Evolutionary conservation across 2,888 invertebrate species (phyloP).

Genomic region (Augochlorella aurata): DNA sequence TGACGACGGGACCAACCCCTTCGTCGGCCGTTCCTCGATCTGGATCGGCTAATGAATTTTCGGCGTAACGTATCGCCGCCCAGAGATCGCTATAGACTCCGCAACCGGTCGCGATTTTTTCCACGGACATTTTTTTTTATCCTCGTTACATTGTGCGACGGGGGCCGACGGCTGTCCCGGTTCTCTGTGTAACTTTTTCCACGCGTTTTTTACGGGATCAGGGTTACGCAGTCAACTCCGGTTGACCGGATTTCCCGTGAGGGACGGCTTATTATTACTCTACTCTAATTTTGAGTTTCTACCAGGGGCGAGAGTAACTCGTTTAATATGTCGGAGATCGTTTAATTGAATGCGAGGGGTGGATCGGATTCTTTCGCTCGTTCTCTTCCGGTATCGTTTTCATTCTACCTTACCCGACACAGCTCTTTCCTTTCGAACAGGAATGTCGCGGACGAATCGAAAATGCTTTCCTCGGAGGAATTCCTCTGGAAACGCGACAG

Average conservation of each 20-base stretch:
- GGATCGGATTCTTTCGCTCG: neutral
- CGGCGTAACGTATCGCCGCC: slow-evolving; percentile 50
- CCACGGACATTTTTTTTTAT: slow-evolving; percentile 8
- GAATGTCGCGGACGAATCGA: slow-evolving; percentile 1
- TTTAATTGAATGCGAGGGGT: slow-evolving; percentile 7
- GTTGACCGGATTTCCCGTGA: neutral
- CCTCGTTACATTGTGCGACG: neutral
- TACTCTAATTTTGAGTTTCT: neutral
- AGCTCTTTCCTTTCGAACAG: neutral
- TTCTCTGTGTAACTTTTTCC: slow-evolving; percentile 6
- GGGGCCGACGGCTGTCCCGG: slow-evolving; percentile 27
- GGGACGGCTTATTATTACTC: slow-evolving; percentile 22
- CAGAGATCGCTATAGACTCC: slow-evolving; percentile 19
- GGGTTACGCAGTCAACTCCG: slow-evolving; percentile 2
- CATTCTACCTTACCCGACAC: neutral
- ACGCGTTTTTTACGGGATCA: neutral
- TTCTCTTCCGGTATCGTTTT: neutral
- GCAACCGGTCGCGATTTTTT: slow-evolving; percentile 25
- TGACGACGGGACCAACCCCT: slow-evolving; percentile 48
- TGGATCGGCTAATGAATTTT: slow-evolving; percentile 72
- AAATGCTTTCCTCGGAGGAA: neutral
- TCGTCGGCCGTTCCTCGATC: slow-evolving; percentile 47
- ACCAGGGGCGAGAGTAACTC: neutral
- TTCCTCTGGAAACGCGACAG: slow-evolving; percentile 24
- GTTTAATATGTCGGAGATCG: slow-evolving; percentile 33